phyloP scores from a whole-genome alignment of 2,797 vertebrate genomes.

The Spheniscus humboldti region DNA sequence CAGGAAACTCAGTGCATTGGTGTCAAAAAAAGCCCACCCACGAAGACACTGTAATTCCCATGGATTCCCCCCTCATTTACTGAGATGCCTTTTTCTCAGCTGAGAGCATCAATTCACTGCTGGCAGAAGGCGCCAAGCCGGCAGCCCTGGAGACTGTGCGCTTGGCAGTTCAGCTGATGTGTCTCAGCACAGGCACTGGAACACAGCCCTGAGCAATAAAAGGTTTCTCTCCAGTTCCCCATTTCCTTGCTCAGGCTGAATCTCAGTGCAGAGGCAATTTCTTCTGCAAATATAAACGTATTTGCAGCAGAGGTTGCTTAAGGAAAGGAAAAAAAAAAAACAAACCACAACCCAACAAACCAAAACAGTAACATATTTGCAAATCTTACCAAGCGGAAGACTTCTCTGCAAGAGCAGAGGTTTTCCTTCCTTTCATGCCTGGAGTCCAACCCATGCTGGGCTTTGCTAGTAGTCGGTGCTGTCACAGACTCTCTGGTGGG shows the following conservation, averaged over 20 bases:
- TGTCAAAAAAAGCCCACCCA: background rate
- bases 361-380: background rate
- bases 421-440: background rate
- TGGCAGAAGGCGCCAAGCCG: background rate
- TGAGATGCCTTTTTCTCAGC: background rate
- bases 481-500: background rate
- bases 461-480: background rate
- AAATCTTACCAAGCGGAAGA: background rate
- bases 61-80: background rate
- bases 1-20: background rate
- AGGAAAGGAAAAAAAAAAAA: background rate
- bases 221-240: background rate
- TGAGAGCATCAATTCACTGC: background rate
- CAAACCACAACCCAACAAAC: background rate
- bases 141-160: background rate
- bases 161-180: background rate
- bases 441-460: background rate
- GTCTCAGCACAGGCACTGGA: background rate
- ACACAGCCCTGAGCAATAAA: slow-evolving; percentile 5
- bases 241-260: background rate
- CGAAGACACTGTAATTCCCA: accelerated
- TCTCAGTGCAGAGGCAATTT: background rate
- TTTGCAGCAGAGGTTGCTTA: background rate
- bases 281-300: background rate
- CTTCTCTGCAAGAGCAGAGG: background rate